These are phyloP conservation scores for Drosophila quadrilineata DNA, from an alignment of 1,140 invertebrate species.

Conservation along the genomic window DNA sequence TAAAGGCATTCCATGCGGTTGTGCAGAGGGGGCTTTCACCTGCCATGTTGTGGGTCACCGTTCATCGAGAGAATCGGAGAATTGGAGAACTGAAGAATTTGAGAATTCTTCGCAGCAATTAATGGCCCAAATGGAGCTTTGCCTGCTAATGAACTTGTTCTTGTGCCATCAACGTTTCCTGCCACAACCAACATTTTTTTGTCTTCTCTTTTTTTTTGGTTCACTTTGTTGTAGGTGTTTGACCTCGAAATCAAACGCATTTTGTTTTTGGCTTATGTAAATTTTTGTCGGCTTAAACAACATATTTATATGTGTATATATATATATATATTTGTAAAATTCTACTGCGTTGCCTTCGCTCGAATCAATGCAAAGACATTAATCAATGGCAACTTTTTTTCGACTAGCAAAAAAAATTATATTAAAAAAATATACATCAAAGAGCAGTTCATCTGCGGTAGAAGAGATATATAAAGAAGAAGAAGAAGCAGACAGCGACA, in stretches of 20 bases:
- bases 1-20: slow-evolving; percentile 48
- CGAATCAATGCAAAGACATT: slow-evolving; percentile 65
- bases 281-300: slow-evolving; percentile 44
- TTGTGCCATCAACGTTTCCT: slow-evolving; percentile 19
- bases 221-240: slow-evolving; percentile 69
- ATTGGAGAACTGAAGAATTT: no score
- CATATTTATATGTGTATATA: slow-evolving; percentile 50
- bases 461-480: no score
- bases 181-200: slow-evolving; percentile 16
- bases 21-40: slow-evolving; percentile 74
- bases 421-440: no score
- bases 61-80: no score
- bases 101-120: no score
- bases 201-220: background rate
- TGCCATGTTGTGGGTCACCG: slow-evolving; percentile 70
- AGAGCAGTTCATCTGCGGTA: no score
- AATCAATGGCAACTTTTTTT: slow-evolving; percentile 57
- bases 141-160: slow-evolving; percentile 62
- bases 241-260: slow-evolving; percentile 49
- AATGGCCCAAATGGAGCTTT: no score
- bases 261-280: slow-evolving; percentile 53
- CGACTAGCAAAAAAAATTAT: slow-evolving; percentile 60
- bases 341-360: slow-evolving; percentile 26
- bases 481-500: slow-evolving; percentile 34
- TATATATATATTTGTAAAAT: slow-evolving; percentile 18